Conservation (phyloP, 2,113 vertebrate species). For the Hyperoodon ampullatus region DNA sequence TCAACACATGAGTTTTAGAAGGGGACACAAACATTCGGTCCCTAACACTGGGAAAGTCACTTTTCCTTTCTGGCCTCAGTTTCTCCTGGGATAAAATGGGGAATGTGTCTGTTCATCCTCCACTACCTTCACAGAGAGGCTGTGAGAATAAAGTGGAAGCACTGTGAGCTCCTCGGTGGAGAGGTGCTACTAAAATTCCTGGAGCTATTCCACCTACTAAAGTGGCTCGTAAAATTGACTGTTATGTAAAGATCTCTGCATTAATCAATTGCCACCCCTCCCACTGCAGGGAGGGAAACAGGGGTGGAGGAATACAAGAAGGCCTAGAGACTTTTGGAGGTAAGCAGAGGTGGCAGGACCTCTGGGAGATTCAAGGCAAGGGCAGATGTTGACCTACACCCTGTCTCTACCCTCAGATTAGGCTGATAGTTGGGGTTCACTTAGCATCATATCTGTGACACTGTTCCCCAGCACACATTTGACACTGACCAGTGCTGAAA, state of each 20-base stretch:
- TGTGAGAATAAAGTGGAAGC: neutral
- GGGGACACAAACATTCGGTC: neutral
- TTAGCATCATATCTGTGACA: neutral
- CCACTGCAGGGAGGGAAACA: neutral
- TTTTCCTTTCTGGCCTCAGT: neutral
- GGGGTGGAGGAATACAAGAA: neutral
- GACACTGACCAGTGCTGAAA: neutral
- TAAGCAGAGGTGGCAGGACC: neutral
- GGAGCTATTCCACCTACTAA: neutral
- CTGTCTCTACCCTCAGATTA: neutral
- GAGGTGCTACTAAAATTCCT: neutral
- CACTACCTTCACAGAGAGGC: neutral
- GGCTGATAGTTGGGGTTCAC: neutral
- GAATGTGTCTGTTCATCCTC: neutral
- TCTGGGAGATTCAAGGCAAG: neutral
- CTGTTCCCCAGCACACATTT: neutral
- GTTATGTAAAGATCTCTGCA: neutral
- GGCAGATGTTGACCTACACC: neutral
- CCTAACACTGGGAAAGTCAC: neutral
- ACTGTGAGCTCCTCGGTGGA: neutral
- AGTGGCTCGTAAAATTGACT: neutral
- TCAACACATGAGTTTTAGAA: neutral
- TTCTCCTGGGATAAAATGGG: neutral
- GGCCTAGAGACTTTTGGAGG: neutral
- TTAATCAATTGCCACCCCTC: neutral